These are phyloP conservation scores for Aspiorhynchus laticeps DNA, from an alignment of 2,113 vertebrate species.

Conservation along the genomic window DNA sequence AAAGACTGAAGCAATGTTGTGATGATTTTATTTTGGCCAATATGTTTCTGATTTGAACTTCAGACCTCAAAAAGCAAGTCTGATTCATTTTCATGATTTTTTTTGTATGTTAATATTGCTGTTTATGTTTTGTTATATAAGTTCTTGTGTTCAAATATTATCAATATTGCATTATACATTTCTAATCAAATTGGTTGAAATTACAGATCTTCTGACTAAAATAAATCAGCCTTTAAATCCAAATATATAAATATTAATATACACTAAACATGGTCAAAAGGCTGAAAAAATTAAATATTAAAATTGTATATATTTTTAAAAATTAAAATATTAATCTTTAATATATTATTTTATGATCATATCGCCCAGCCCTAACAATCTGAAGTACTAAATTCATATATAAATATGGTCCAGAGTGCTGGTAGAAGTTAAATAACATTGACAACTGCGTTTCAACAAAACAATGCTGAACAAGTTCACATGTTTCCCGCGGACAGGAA, in stretches of 20 bases:
- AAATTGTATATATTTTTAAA: not conserved
- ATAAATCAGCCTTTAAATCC: constrained; percentile 4
- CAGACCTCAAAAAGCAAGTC: not conserved
- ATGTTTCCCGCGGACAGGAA: not conserved
- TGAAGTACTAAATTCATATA: constrained; percentile 16
- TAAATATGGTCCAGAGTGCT: constrained; percentile 30
- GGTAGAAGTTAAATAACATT: constrained; percentile 3
- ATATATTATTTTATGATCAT: not conserved
- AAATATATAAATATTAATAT: constrained; percentile 10
- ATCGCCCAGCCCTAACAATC: constrained; percentile 15
- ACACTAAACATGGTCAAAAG: not conserved
- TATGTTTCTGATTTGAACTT: not conserved
- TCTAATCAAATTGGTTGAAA: not conserved
- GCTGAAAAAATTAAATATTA: not conserved
- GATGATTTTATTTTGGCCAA: not conserved
- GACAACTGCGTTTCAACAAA: constrained; percentile 27
- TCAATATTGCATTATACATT: not conserved
- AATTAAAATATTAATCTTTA: not conserved
- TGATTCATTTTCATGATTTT: not conserved
- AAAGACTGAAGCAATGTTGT: not conserved
- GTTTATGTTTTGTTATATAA: not conserved
- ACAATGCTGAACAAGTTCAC: constrained; percentile 31
- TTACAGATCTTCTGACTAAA: not conserved
- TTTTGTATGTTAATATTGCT: not conserved
- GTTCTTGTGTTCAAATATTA: not conserved